Percentiles rank a stretch among this genome's conserved stretches.
phyloP scores from a whole-genome alignment of 2,113 vertebrate genomes.

The Aspidoscelis tigris region DNA sequence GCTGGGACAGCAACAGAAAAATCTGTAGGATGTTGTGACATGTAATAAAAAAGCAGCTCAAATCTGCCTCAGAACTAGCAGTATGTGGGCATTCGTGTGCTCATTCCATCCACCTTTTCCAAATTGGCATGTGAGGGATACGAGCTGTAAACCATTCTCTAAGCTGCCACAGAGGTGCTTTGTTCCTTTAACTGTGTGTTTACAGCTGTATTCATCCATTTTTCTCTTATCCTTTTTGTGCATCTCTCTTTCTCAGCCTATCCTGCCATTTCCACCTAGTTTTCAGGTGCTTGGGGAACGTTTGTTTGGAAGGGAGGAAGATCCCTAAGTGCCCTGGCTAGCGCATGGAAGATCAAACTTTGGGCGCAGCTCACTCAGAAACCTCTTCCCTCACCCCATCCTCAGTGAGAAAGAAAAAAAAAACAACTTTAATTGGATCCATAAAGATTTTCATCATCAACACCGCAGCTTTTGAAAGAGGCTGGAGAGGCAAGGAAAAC shows the following conservation, averaged over 20 bases:
- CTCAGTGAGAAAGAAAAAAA: neutral
- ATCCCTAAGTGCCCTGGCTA: neutral
- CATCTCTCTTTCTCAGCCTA: no score
- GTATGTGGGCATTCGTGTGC: no score
- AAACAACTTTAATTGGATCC: no score
- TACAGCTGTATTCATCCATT: neutral
- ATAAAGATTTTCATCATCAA: neutral
- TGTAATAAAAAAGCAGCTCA: no score
- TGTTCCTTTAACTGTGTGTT: no score
- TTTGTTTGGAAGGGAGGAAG: neutral
- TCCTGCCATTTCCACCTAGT: neutral
- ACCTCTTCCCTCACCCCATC: neutral
- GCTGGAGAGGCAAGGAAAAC: neutral
- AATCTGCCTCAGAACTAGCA: no score
- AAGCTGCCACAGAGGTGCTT: no score
- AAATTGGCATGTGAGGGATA: neutral
- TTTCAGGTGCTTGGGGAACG: neutral
- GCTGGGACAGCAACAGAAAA: neutral
- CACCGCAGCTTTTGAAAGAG: neutral
- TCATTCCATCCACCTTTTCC: neutral
- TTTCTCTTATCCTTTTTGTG: no score
- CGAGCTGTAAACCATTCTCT: no score
- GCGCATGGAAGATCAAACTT: neutral
- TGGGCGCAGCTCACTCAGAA: neutral
- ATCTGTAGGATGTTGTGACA: no score